phyloP scores from a whole-genome alignment of 2,888 invertebrate species.

The Pandemis cinnamomeana region DNA sequence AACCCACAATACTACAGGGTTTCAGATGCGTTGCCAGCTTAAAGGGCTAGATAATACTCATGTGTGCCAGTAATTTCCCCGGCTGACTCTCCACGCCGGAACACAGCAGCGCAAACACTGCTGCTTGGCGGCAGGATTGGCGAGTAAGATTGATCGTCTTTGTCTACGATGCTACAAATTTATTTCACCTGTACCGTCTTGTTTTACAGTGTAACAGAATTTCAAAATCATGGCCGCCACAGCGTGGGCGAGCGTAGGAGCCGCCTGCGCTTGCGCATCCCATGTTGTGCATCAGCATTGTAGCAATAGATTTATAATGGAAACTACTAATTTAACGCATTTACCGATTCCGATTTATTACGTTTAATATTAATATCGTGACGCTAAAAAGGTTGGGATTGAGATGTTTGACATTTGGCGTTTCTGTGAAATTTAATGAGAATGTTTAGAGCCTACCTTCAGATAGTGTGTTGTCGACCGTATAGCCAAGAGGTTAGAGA shows the following conservation, averaged over 20 bases:
- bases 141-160: no score
- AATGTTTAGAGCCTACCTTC: constrained; percentile 4
- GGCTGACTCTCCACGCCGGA: no score
- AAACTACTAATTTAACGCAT: constrained; percentile 30
- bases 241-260: constrained; percentile 16
- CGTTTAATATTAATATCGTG: constrained; percentile 41
- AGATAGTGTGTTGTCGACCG: background rate
- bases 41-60: no score
- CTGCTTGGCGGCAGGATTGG: no score
- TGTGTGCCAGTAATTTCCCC: no score
- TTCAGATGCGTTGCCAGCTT: no score
- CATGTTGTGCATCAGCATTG: constrained; percentile 31
- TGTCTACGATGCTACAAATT: no score
- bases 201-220: background rate
- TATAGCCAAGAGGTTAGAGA: no score
- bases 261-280: constrained; percentile 12
- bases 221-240: constrained; percentile 52
- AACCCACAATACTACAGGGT: no score
- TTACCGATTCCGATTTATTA: constrained; percentile 28
- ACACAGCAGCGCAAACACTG: no score
- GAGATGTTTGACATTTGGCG: constrained; percentile 30
- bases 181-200: background rate
- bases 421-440: background rate
- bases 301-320: constrained; percentile 32
- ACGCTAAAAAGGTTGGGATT: constrained; percentile 28